Evolutionary conservation across 2,888 invertebrate genomes (phyloP).

Genomic region (Cantharis rustica): DNA sequence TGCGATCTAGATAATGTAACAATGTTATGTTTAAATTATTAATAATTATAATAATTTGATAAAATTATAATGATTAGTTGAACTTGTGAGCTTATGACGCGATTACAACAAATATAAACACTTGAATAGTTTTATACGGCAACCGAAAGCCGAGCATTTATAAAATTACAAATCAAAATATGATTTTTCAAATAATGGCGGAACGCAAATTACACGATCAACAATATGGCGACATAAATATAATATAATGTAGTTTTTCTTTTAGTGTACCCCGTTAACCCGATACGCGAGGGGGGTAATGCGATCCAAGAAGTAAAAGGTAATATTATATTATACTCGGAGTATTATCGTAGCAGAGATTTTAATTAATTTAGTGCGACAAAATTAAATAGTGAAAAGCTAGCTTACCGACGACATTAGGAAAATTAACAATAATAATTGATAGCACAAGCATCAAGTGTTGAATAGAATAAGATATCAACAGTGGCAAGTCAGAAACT

Average conservation of each 20-base stretch:
- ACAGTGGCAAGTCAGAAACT: conserved; percentile 25
- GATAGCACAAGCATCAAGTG: background rate
- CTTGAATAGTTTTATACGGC: background rate
- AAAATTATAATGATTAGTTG: background rate
- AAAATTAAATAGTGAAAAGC: background rate
- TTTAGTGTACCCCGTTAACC: background rate
- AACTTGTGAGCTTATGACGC: background rate
- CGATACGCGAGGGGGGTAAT: background rate
- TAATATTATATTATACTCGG: background rate
- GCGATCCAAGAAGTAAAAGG: background rate
- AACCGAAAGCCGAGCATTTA: background rate
- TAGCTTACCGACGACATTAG: background rate
- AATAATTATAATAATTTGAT: background rate
- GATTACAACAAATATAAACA: background rate
- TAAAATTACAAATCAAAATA: background rate
- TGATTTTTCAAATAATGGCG: background rate
- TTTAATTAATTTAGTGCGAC: background rate
- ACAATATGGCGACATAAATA: background rate
- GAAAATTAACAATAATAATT: background rate
- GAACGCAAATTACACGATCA: background rate
- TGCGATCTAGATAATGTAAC: background rate
- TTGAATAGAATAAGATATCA: conserved; percentile 13
- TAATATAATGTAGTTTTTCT: background rate
- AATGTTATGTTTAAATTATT: background rate
- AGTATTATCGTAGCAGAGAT: no score